Percentiles rank a stretch among this genome's conserved stretches.
These are phyloP conservation scores for Guaruba guarouba DNA, from an alignment of 2,113 vertebrate genomes.

Conservation along the genomic window DNA sequence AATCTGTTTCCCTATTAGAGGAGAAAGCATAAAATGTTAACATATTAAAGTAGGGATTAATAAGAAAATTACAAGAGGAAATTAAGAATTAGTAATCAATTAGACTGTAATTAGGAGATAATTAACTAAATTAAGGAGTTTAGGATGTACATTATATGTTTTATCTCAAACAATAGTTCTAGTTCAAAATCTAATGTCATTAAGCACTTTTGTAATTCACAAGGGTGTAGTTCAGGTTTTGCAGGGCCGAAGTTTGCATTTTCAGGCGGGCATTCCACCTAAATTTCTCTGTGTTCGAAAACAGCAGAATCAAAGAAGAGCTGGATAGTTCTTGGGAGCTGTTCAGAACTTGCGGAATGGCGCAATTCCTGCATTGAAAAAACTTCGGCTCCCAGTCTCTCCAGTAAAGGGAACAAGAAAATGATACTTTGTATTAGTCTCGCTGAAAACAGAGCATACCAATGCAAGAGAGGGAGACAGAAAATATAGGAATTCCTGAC, in stretches of 20 bases:
- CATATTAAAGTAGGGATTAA: neutral
- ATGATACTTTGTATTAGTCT: neutral
- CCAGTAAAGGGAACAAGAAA: neutral
- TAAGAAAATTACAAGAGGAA: slow-evolving; percentile 52
- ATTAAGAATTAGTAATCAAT: slow-evolving; percentile 65
- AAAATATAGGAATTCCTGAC: neutral
- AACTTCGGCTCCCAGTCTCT: neutral
- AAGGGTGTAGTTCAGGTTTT: neutral
- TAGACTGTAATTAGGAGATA: slow-evolving; percentile 46
- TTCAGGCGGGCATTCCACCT: neutral
- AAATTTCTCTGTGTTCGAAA: neutral
- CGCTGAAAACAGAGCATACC: neutral
- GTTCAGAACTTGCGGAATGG: neutral
- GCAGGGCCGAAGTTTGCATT: neutral
- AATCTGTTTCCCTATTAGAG: neutral
- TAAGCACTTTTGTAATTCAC: neutral
- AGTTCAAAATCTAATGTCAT: slow-evolving; percentile 6
- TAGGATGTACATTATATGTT: neutral
- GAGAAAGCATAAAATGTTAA: slow-evolving; percentile 1
- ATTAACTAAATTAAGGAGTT: slow-evolving; percentile 55
- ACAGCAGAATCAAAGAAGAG: neutral
- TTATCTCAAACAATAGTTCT: slow-evolving; percentile 35
- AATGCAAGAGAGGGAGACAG: neutral
- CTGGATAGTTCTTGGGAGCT: neutral
- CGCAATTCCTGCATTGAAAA: neutral